Base-by-base conservation (phyloP, 1,140 invertebrate genomes). In the Drosophila mojavensis region DNA sequence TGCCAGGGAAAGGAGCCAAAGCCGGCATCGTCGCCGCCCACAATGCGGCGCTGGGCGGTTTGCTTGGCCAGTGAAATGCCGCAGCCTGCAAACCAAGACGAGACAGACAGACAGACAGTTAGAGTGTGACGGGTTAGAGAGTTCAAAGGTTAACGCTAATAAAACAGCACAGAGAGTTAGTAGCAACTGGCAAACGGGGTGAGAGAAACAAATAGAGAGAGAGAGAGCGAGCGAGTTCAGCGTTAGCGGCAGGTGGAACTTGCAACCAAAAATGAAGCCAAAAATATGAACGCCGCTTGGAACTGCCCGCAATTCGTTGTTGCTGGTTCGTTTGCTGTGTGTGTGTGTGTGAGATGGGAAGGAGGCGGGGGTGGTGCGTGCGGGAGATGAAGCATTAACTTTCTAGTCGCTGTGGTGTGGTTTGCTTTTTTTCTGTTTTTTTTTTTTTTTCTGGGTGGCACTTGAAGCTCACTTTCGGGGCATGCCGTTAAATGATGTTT, bases 1-100 rank as follows among this genome's bases (percentile, higher is more conserved):
- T 98, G 97, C 97, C 98, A 98, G 30, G 98, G 98, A 92, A 98
- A 98, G 62, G 96, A 97, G 48, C 97, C 98, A 92, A 98, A 98
- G 39, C 97, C 97, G 0, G 97, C 97, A 91, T 98, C 97, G 83
- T 98, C 97, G 1, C 98, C 98, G 5, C 97, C 97, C 47, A 98
- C 97, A 71, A 98, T 98, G 80, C 98, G 93, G 28, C 97, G 94
- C 84, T 98, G 97, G 2, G 97, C 97, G 68, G 95, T 96, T 90
- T 96, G 96, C 86, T 97, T 97, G 67, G 94, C 94, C 28, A 95
- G 94, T 24, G 97, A 96, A 81, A 97, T 95, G 28, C 97, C 97
- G 92, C 97, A 98, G 81, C 96, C 97, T 98, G 93, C 10, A 39
- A 39, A 39, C 36, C 36, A 39, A 47, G 43, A 47, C n/a, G 6